Evolutionary conservation across 2,113 vertebrate species (phyloP), one percentile per base, ranked within the genome.

Genomic region (Hipposideros armiger): DNA sequence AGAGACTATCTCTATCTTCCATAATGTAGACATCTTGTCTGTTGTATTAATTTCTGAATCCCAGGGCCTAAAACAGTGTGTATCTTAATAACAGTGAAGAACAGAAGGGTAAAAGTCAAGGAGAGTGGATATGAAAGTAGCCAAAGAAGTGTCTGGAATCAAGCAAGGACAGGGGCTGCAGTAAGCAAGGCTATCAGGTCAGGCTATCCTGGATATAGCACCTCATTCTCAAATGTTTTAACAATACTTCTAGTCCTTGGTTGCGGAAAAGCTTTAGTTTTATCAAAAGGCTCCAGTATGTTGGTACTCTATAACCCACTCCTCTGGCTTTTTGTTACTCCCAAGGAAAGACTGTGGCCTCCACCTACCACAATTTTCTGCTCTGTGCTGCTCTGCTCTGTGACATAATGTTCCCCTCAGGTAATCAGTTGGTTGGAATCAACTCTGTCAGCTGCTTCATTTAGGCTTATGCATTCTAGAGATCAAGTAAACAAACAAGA

Each of bases 401-500:
- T 74, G 70, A 86, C 1, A 7, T 20, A 24, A 40, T 4, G 14
- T 26, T n/a, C 52, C 76, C 92, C 67, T 66, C 52, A 54, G 86
- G 90, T 70, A 45, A 74, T 50, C 42, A 85, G 66, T 72, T 87
- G 20, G 9, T 16, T 60, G 52, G 62, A 85, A 64, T 66, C 80
- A 76, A 66, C 64, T 52, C 73, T 40, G 50, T 77, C 96, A 78
- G 93, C 91, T 94, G 56, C 69, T 40, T 91, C 69, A 14, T 50
- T 54, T 58, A 94, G 70, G 20, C 11, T 47, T 52, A 66, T 82
- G 64, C 30, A 64, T 94, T 82, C 85, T 42, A 47, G 20, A 73
- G n/a, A 82, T 40, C 45, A 40, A 19, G 11, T 56, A 82, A 76
- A 94, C 90, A 94, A 91, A 93, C 60, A 93, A 20, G 45, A 93